Evolutionary conservation across 2,888 invertebrate genomes (phyloP), one percentile per base, ranked within the genome.

Genomic region (Muscina levida): DNA sequence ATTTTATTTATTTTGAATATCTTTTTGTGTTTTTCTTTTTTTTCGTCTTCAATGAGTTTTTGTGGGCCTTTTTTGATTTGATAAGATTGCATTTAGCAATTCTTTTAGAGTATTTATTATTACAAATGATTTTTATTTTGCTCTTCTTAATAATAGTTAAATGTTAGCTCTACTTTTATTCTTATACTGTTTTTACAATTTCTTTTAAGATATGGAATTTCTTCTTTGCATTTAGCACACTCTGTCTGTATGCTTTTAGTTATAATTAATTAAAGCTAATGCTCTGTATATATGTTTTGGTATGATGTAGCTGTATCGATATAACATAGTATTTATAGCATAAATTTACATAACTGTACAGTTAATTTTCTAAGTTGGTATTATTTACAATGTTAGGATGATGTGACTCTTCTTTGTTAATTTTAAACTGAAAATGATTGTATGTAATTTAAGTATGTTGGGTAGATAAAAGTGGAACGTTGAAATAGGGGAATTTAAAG

Each of bases 1-100:
- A n/a, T n/a, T n/a, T n/a, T n/a, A n/a, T n/a, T n/a, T n/a, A n/a
- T 31, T 31, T 31, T 3, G 31, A 31, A 31, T 3, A n/a, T n/a
- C n/a, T n/a, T n/a, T n/a, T n/a, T n/a, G n/a, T 31, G 3, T 31
- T 31, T 31, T 8, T 57, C 37, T 57, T 31, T 5, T 59, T 1
- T 1, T 72, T 26, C 53, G 1, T 31, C 17, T 51, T 72, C 26
- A 51, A 44, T 44, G 2, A 53, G 6, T 46, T 31, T 71, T 15
- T 57, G 56, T 31, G 31, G 51, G 39, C 8, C 6, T 42, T 13
- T 31, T 68, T 31, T 48, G 15, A 46, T 17, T 57, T 17, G 11
- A 70, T 57, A 19, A 72, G 56, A 77, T 77, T 81, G 77, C 74
- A 77, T 74, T 44, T 67, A 67, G 44, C 57, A 72, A 53, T 57